phyloP scores from a whole-genome alignment of 2,113 vertebrate species.

The Anser brachyrhynchus region DNA sequence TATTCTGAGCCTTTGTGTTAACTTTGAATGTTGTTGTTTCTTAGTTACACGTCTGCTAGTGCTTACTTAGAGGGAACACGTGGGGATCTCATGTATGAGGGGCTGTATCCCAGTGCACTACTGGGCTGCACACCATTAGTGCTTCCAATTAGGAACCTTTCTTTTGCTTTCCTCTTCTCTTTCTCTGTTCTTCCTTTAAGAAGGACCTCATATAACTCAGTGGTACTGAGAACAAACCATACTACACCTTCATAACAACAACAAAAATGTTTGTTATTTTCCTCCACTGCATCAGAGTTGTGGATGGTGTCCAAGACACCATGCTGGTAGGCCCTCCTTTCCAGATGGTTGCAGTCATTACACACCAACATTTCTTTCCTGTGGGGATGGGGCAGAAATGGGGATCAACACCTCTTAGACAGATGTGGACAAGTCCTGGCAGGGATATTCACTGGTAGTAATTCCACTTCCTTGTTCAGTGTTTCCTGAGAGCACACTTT shows the following conservation, averaged over 20 bases:
- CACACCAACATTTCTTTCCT: neutral
- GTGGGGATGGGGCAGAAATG: neutral
- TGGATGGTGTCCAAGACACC: neutral
- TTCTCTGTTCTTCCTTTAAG: neutral
- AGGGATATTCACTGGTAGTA: neutral
- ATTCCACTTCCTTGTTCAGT: neutral
- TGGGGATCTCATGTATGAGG: neutral
- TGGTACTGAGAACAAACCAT: neutral
- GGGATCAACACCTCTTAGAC: neutral
- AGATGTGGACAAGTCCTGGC: neutral
- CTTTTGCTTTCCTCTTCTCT: neutral
- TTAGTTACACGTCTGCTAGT: neutral
- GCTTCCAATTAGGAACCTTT: neutral
- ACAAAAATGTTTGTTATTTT: rapidly evolving
- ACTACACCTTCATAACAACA: neutral
- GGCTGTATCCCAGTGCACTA: neutral
- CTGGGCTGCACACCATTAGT: neutral
- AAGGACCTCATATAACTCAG: neutral
- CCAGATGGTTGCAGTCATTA: rapidly evolving
- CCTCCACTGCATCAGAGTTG: neutral
- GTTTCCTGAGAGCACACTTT: neutral
- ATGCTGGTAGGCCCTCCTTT: neutral
- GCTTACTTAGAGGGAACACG: neutral
- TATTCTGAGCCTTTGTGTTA: neutral
- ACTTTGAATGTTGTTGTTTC: neutral